Percentiles rank a stretch among this genome's conserved stretches.
phyloP scores from a whole-genome alignment of 2,888 invertebrate genomes.

The Petrolisthes cinctipes region DNA sequence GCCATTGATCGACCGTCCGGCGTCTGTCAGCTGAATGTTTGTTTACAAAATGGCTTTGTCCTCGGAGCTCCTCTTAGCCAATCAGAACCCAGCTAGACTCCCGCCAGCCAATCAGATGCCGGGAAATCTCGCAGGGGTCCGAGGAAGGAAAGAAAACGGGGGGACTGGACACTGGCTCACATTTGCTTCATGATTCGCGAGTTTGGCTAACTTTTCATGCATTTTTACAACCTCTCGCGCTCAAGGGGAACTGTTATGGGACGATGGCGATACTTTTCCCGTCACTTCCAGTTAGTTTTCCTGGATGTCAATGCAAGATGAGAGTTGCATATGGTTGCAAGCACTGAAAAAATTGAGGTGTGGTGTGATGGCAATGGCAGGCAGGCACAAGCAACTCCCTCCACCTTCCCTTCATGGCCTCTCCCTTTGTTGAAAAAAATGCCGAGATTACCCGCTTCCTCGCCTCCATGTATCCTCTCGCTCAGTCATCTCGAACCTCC shows the following conservation, averaged over 20 bases:
- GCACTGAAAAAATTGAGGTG: slow-evolving; percentile 28
- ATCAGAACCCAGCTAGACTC: slow-evolving; percentile 40
- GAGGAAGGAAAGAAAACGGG: slow-evolving; percentile 53
- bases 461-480: background rate
- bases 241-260: background rate
- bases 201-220: slow-evolving; percentile 33
- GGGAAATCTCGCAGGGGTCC: slow-evolving; percentile 42
- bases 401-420: slow-evolving; percentile 36
- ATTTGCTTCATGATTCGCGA: slow-evolving; percentile 49
- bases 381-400: slow-evolving; percentile 37
- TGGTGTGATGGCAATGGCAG: slow-evolving; percentile 39
- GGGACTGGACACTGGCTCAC: slow-evolving; percentile 46
- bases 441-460: slow-evolving; percentile 14
- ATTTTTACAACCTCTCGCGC: slow-evolving; percentile 31
- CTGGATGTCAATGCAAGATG: background rate
- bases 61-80: slow-evolving; percentile 50
- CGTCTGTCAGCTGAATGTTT: slow-evolving; percentile 66
- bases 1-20: slow-evolving; percentile 65
- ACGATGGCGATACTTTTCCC: background rate
- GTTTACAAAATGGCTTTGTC: slow-evolving; percentile 66
- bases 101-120: slow-evolving; percentile 56
- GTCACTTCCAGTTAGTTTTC: background rate
- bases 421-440: slow-evolving; percentile 15
- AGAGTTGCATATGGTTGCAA: background rate
- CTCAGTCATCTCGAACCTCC: background rate